Evolutionary conservation across 2,888 invertebrate species (phyloP).

Genomic region (Agrilus biguttatus): DNA sequence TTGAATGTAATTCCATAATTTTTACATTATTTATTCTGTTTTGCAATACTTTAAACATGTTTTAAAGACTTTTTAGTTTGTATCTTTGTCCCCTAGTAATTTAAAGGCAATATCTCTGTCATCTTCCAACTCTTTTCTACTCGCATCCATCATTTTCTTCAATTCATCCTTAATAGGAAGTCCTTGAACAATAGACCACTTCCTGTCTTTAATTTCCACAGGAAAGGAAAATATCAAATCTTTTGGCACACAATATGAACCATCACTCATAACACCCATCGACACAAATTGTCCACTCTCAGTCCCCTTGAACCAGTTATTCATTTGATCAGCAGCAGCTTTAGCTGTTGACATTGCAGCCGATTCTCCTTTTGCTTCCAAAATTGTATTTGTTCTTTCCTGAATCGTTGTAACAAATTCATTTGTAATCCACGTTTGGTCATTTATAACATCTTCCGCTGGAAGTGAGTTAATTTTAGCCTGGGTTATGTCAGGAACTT

Average conservation of each 20-base stretch:
- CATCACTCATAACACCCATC: slow-evolving; percentile 89
- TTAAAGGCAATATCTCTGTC: neutral
- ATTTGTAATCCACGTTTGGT: slow-evolving; percentile 61
- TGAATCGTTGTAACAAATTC: slow-evolving; percentile 79
- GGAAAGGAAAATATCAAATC: slow-evolving; percentile 89
- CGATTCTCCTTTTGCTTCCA: slow-evolving; percentile 85
- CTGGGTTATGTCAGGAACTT: slow-evolving; percentile 77
- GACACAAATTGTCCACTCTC: slow-evolving; percentile 59
- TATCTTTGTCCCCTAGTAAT: too few relatives aligned
- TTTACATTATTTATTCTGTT: too few relatives aligned
- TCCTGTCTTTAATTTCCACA: slow-evolving; percentile 56
- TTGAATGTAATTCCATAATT: too few relatives aligned
- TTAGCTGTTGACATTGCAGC: slow-evolving; percentile 95
- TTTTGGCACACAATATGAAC: slow-evolving; percentile 73
- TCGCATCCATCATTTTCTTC: slow-evolving; percentile 34
- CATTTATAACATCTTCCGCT: slow-evolving; percentile 54
- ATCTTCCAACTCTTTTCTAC: too few relatives aligned
- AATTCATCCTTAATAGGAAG: slow-evolving; percentile 66
- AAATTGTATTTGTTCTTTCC: slow-evolving; percentile 87
- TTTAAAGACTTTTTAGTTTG: too few relatives aligned
- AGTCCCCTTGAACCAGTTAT: slow-evolving; percentile 83
- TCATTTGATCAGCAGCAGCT: slow-evolving; percentile 90
- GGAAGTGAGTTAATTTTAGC: slow-evolving; percentile 44
- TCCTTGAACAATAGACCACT: slow-evolving; percentile 74
- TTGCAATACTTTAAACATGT: too few relatives aligned